A percentile compares a stretch with the other conserved stretches of the same genome.
Conservation (phyloP, 2,113 vertebrate genomes). For the Psephotus haematonotus region DNA sequence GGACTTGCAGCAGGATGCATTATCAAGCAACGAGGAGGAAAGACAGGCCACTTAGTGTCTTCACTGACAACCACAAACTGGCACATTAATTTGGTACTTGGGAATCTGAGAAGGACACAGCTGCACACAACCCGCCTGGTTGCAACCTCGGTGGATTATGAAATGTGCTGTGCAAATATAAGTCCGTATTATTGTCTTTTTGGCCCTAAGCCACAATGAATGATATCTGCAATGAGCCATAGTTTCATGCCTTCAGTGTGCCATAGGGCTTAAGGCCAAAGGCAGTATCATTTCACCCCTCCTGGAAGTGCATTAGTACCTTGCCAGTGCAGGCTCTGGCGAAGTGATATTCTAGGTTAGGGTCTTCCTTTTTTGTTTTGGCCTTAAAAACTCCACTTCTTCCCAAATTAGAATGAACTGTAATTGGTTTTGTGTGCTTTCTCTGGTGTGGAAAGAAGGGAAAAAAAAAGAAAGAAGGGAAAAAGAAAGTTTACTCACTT, state of each 20-base stretch:
- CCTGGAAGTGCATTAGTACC: background rate
- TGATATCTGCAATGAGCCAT: background rate
- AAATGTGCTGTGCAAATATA: background rate
- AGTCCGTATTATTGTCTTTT: background rate
- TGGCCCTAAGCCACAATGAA: background rate
- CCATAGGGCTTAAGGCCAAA: background rate
- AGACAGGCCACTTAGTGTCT: background rate
- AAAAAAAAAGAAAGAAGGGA: fast-evolving
- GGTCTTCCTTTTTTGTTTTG: background rate
- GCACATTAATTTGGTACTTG: background rate
- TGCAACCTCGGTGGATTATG: background rate
- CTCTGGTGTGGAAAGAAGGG: background rate
- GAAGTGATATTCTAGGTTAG: background rate
- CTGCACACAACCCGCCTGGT: background rate
- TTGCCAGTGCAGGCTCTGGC: background rate
- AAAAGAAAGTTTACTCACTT: background rate
- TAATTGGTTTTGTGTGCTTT: background rate
- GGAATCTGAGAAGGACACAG: background rate
- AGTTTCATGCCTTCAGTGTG: background rate
- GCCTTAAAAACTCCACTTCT: background rate
- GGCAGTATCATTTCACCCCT: background rate
- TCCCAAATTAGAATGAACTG: background rate
- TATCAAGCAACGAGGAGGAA: background rate
- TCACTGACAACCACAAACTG: background rate
- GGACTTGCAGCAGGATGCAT: background rate